Evolutionary conservation across 2,888 invertebrate species (phyloP), one percentile per base, ranked within the genome.

Genomic region (Julus scandinavius): DNA sequence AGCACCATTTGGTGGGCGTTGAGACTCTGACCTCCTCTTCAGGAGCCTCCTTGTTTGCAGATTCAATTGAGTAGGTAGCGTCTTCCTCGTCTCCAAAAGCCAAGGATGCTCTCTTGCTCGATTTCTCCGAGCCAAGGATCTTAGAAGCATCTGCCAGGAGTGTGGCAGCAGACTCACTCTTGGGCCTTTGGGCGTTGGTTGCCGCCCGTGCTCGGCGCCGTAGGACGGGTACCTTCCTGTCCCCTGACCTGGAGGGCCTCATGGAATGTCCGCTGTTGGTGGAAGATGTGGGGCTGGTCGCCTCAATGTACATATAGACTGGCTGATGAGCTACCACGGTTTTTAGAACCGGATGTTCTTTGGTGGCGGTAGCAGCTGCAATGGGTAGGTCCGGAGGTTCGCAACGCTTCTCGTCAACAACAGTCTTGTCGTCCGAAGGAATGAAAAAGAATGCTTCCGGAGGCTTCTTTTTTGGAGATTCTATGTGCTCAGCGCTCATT

Each of bases 1-100:
- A 92, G 93, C 93, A 92, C 49, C 20, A 83, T 15, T 50, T 80
- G 11, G 4, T 45, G 20, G 80, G 41, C 13, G 17, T 11, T 17
- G 87, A 15, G 17, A 49, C 38, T 15, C 29, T 29, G 40, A 40
- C 45, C 38, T n/a, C 41, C 17, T 50, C 87, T 17, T 87, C 85
- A 6, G 87, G 17, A 4, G 20, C 40, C 15, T 85, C 88, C 49
- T 41, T 50, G 85, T 11, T 41, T 1, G 54, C 38, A 29, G n/a
- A 11, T 40, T 88, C 54, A 1, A 85, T 17, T 5, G 85, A 85
- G 38, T 45, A 72, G 13, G 83, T 83, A 29, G 49, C 84, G 9
- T 85, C 58, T 11, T 58, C 58, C 17, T 86, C 86, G 63, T 50
- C 85, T 15, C 50, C 88, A 11, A 88, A 54, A 5, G 38, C 38